Evolutionary conservation across 1,140 invertebrate genomes (phyloP).

Genomic region (Hydropsyche tenuis): DNA sequence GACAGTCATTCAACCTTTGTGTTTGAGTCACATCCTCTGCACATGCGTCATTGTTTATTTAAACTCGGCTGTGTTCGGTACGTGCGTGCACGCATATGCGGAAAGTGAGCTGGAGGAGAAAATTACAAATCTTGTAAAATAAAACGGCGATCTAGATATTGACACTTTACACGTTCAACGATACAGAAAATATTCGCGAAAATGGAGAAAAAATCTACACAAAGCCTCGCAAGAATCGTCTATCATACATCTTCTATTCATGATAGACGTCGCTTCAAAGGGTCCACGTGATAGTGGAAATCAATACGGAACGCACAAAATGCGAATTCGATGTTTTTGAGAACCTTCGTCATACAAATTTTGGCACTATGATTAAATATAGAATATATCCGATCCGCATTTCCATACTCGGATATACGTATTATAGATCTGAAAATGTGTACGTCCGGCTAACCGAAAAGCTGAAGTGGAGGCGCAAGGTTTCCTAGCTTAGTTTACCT

Average conservation of each 20-base stretch:
- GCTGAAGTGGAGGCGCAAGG: no score
- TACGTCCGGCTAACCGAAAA: no score
- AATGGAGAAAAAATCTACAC: neutral
- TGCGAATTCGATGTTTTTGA: constrained; percentile 16
- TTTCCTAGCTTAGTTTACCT: neutral
- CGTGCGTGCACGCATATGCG: neutral
- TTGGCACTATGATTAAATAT: constrained; percentile 9
- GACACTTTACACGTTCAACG: no score
- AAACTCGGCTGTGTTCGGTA: neutral
- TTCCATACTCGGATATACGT: no score
- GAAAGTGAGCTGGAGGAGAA: no score
- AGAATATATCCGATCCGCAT: neutral
- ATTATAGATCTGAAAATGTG: no score
- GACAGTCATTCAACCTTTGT: constrained; percentile 39
- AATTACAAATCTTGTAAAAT: no score
- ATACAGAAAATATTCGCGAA: neutral
- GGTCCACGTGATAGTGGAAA: neutral
- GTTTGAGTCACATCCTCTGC: constrained; percentile 36
- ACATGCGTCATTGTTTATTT: constrained; percentile 39
- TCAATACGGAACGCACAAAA: neutral
- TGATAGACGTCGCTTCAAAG: neutral
- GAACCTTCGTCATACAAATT: constrained; percentile 15
- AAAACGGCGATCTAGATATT: no score
- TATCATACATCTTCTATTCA: neutral
- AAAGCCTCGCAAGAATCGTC: neutral